phyloP scores from a whole-genome alignment of 2,113 vertebrate genomes.

The Formicarius rufipectus region DNA sequence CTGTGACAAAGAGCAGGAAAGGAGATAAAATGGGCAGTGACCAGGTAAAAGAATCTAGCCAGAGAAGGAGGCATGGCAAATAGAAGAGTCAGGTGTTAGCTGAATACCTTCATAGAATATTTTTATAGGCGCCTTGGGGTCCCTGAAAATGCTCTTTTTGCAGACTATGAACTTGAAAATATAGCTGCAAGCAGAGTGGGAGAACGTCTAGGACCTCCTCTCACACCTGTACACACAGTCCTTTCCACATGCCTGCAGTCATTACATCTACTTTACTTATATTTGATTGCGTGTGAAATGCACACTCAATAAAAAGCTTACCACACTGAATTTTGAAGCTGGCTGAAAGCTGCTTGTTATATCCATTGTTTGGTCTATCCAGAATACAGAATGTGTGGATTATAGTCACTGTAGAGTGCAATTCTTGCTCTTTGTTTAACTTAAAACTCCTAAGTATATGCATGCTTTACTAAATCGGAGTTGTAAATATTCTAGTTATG shows the following conservation, averaged over 20 bases:
- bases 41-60: background rate
- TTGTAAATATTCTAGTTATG: background rate
- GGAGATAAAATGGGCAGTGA: background rate
- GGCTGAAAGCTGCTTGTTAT: background rate
- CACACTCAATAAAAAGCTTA: background rate
- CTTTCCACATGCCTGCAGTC: background rate
- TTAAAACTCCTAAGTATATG: background rate
- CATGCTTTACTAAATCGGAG: background rate
- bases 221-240: background rate
- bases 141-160: background rate
- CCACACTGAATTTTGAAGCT: background rate
- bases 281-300: background rate
- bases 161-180: background rate
- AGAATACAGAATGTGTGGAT: background rate
- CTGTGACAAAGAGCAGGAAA: background rate
- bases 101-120: background rate
- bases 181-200: background rate
- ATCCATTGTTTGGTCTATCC: background rate
- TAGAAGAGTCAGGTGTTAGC: background rate
- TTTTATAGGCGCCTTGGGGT: fast-evolving
- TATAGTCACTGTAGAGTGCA: background rate
- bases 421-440: background rate
- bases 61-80: background rate
- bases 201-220: background rate
- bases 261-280: background rate